Base-by-base conservation (phyloP, 2,888 invertebrate genomes). In the Yponomeuta sedellus region DNA sequence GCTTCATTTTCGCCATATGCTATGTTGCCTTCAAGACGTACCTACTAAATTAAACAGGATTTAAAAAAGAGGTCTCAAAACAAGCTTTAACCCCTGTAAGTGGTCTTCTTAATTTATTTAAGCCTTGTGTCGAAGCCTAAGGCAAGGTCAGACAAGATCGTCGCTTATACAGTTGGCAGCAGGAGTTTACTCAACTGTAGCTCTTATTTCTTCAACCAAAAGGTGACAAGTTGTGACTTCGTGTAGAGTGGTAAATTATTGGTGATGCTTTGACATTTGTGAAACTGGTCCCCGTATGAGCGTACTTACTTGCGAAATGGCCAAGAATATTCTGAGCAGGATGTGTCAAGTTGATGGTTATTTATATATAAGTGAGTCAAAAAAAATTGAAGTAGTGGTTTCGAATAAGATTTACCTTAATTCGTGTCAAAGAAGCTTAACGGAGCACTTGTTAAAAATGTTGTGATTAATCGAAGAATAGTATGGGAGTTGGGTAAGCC, bases 201-300 rank as follows among this genome's bases (percentile, higher is more conserved):
- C 44, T 52, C 44, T 52, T 52, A 52, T 16, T 16, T 52, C 16
- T 16, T 3, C 5, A 52, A 8, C 34, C 44, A 52, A 16, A 16
- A 52, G 16, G 44, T 16, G 12, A 52, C 44, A 52, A 52, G 16
- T 16, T 12, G 44, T 6, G 16, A 16, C 10, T 12, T 12, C 12
- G 44, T 52, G 44, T 52, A 52, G 44, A 52, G 44, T 16, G 3
- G 16, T 52, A 52, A 52, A 4, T 34, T 34, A 10, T 34, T 20
- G 19, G 62, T 59, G 59, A 34, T 34, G 62, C 84, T 85, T 77
- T 85, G 83, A 82, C 83, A 85, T 85, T 85, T 73, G 69, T n/a
- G 70, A 74, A 81, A 78, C 77, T 69, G 69, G 79, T 77, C 69
- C n/a, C 25, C 16, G 19, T 20, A 11, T 8, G 70, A 66, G 66